phyloP scores from a whole-genome alignment of 2,888 invertebrate species.

The Acleris emargana region DNA sequence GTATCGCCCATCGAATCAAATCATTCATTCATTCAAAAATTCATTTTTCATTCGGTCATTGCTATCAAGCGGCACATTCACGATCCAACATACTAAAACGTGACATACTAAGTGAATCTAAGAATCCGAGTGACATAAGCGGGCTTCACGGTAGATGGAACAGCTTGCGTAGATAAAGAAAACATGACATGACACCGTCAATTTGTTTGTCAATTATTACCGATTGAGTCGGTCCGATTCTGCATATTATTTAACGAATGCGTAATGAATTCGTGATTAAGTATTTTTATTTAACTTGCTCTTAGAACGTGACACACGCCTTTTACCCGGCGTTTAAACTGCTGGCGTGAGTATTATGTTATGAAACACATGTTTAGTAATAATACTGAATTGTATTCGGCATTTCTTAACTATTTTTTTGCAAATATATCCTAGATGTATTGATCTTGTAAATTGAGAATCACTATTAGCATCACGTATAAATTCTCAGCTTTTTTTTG shows the following conservation, averaged over 20 bases:
- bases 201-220: conserved; percentile 15
- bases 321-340: conserved; percentile 16
- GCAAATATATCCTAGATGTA: too few species aligned
- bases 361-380: neutral
- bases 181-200: neutral
- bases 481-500: too few species aligned
- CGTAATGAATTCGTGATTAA: conserved; percentile 36
- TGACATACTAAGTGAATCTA: too few species aligned
- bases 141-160: too few species aligned
- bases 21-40: conserved; percentile 29
- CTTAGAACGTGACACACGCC: conserved; percentile 8
- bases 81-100: neutral
- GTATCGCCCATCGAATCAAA: conserved; percentile 20
- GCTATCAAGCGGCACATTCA: neutral
- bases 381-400: neutral
- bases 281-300: conserved; percentile 26
- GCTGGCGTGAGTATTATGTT: conserved; percentile 18
- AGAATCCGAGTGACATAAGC: too few species aligned
- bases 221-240: conserved; percentile 8
- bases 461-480: too few species aligned
- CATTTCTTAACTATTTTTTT: neutral
- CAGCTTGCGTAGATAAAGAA: too few species aligned
- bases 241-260: conserved; percentile 19
- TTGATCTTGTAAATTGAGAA: too few species aligned
- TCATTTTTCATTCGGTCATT: conserved; percentile 21